Base-by-base conservation (phyloP, 2,797 vertebrate genomes). In the Neosilurus hyrtlii region DNA sequence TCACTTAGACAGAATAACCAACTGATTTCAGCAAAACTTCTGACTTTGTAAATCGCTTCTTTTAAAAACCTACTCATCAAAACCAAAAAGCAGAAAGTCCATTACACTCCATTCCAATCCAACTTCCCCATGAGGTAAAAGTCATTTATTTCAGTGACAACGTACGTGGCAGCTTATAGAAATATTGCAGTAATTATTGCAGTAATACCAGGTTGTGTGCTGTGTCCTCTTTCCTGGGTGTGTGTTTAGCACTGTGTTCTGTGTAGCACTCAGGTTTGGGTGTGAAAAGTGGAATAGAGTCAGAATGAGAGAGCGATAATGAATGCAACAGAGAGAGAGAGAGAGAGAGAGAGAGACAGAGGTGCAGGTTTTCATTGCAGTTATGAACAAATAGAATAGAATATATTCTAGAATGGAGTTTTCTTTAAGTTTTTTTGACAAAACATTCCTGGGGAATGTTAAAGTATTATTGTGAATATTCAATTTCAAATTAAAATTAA, bases 71-170 rank as follows among this genome's bases (percentile, higher is more conserved):
- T n/a, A 9, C 56, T 76, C 56, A n/a, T 76, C 22, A 76, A 61
- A 76, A 61, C 11, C 56, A 43, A 43, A 76, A 43, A 61, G 56
- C 56, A 76, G 61, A 76, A 59, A 75, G 30, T 76, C 20, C 30
- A 59, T n/a, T 75, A 6, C 57, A 43, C 43, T 43, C 57, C 11
- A 16, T 61, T 61, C 1, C 30, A 76, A 20, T 61, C 35, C 7
- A 3, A 37, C 54, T n/a, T 59, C 54, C 73, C 20, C 56, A 76
- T 43, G 56, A 61, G 8, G 35, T 43, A 61, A 61, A 75, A 75
- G 12, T n/a, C 14, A 75, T 76, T 43, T 22, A 75, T 76, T 61
- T 76, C 73, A 76, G 20, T 74, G 51, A 30, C n/a, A 51, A 51
- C n/a, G 52, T 37, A 59, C 11, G 56, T 37, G 20, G 35, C 24